phyloP scores from a whole-genome alignment of 2,113 vertebrate genomes.

The Ivindomyrus marchei region DNA sequence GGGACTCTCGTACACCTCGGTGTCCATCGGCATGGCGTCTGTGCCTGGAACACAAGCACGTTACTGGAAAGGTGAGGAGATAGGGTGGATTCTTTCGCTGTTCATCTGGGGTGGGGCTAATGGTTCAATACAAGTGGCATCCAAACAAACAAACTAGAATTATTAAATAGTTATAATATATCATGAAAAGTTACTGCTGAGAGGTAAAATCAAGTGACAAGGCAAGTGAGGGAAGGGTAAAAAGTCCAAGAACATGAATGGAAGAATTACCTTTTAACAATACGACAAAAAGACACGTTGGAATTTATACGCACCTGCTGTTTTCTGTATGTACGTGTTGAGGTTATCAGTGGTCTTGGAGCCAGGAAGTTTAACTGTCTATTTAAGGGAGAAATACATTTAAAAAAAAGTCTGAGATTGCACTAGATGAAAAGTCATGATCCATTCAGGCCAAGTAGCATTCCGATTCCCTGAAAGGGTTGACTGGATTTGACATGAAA shows the following conservation, averaged over 20 bases:
- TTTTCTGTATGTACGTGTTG: constrained; percentile 43
- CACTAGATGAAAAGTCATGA: neutral
- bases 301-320: constrained; percentile 16
- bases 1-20: constrained; percentile 85
- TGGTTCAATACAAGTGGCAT: neutral
- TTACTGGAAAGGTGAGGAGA: neutral
- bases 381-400: neutral
- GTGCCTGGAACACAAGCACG: neutral
- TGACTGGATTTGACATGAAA: neutral
- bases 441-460: neutral
- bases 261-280: neutral
- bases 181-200: neutral
- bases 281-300: neutral
- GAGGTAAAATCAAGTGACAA: neutral
- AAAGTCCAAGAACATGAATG: neutral
- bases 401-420: neutral
- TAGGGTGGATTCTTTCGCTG: neutral
- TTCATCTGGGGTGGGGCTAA: neutral
- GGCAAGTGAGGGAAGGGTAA: neutral
- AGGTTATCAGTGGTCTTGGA: neutral
- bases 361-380: neutral
- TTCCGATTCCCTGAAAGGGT: neutral
- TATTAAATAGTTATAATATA: neutral
- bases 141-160: neutral
- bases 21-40: constrained; percentile 89